Percentiles rank a stretch among this genome's conserved stretches.
phyloP scores from a whole-genome alignment of 2,888 invertebrate species.

The Panzeria rudis region DNA sequence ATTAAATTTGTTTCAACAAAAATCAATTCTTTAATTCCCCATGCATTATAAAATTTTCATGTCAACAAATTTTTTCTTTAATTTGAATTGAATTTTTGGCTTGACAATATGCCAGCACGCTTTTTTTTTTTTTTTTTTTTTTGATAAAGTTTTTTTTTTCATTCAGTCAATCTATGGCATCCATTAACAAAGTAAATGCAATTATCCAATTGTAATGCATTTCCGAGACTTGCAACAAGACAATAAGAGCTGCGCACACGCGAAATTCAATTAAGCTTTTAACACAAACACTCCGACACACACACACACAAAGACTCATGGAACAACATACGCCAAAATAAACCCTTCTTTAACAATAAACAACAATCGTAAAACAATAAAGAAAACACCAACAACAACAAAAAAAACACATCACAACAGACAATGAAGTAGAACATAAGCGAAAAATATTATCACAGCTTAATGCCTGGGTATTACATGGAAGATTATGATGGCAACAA shows the following conservation, averaged over 20 bases:
- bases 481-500: conserved; percentile 4
- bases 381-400: not conserved
- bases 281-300: conserved; percentile 28
- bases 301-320: not conserved
- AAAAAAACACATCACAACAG: not conserved
- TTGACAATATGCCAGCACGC: conserved; percentile 39
- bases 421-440: conserved; percentile 58
- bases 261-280: conserved; percentile 71
- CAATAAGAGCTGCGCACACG: conserved; percentile 68
- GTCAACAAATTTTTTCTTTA: conserved; percentile 27
- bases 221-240: conserved; percentile 70
- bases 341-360: conserved; percentile 35
- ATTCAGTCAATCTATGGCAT: conserved; percentile 37
- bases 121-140: conserved; percentile 23
- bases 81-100: conserved; percentile 35
- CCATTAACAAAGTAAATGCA: conserved; percentile 77
- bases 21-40: conserved; percentile 27
- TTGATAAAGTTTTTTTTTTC: conserved; percentile 22
- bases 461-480: conserved; percentile 1
- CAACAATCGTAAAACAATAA: conserved; percentile 50
- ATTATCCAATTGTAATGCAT: conserved; percentile 81
- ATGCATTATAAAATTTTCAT: conserved; percentile 11
- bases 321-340: conserved; percentile 26
- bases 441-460: conserved; percentile 65
- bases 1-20: conserved; percentile 14